Conservation (phyloP, 2,797 vertebrate genomes). For the Schizothorax lantsangensis region DNA sequence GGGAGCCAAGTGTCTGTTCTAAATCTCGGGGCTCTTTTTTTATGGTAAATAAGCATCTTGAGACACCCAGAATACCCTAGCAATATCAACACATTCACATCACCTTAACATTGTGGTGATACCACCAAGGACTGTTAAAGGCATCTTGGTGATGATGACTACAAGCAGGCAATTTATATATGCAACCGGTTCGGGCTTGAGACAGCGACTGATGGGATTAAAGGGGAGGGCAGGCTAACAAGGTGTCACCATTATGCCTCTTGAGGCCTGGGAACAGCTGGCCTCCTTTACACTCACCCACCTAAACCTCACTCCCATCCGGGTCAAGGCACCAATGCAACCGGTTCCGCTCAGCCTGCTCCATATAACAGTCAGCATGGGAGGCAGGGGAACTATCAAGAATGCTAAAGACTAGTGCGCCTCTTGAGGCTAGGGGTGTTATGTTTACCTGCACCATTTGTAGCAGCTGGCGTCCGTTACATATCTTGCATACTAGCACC, state of each 20-base stretch:
- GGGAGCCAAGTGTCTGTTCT: too few relatives aligned
- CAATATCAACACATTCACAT: background rate
- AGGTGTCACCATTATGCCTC: background rate
- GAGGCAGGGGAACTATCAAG: background rate
- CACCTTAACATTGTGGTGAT: background rate
- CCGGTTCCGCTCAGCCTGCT: background rate
- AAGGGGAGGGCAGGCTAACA: background rate
- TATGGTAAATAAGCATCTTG: background rate
- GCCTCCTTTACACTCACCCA: background rate
- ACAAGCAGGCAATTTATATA: background rate
- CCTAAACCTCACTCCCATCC: background rate
- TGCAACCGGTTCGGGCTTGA: background rate
- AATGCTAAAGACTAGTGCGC: background rate
- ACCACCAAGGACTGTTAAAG: background rate
- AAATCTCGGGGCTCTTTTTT: too few relatives aligned
- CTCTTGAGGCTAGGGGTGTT: background rate
- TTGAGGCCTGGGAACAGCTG: background rate
- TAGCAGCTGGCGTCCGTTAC: background rate
- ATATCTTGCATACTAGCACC: background rate
- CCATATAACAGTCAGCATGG: background rate
- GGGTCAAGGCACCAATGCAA: background rate
- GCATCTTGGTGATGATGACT: background rate
- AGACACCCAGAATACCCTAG: background rate
- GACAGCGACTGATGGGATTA: background rate
- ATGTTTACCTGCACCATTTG: background rate